Base-by-base conservation (phyloP, 2,797 vertebrate species). In the Sphenopsis melanotis region DNA sequence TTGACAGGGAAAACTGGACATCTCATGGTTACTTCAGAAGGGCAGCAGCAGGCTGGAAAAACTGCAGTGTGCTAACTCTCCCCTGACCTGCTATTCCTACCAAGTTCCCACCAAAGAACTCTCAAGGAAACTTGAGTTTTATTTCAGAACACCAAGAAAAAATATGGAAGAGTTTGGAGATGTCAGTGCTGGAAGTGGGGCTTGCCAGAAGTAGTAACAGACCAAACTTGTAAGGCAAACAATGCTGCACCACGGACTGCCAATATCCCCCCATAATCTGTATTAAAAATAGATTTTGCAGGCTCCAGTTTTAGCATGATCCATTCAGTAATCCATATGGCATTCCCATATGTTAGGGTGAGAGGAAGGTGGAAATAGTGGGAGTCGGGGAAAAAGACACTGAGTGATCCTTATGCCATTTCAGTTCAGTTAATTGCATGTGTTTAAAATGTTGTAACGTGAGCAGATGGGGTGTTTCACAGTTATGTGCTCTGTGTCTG, bases 401-500 rank as follows among this genome's bases (percentile, higher is more conserved):
- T 52, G 93, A 7, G 66, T 95, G 92, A 95, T 94, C 85, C 77
- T 96, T 94, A 72, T 87, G 89, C 87, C 87, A 24, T 79, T 96
- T 96, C 74, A 69, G 79, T 83, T 91, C 76, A 42, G 94, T 77
- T 93, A 95, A 95, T 96, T 93, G 76, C 87, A 81, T 94, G 93
- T 12, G 0, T 82, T 93, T 93, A 26, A 87, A 93, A 90, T 89
- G 84, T 60, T 39, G 50, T 92, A 95, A 93, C 26, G 60, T 93
- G 87, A 95, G 91, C 96, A 97, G 95, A 97, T 96, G 95, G 95
- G 87, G 41, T 84, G 74, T 91, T 97, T 94, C 92, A 87, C 95
- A 94, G 93, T 72, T 96, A 46, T 4, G 30, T 53, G 69, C 78
- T 22, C 34, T 39, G 14, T 57, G 6, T 86, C 10, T 85, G 4